Conservation (phyloP, 2,797 vertebrate genomes). For the Clarias pachynema region DNA sequence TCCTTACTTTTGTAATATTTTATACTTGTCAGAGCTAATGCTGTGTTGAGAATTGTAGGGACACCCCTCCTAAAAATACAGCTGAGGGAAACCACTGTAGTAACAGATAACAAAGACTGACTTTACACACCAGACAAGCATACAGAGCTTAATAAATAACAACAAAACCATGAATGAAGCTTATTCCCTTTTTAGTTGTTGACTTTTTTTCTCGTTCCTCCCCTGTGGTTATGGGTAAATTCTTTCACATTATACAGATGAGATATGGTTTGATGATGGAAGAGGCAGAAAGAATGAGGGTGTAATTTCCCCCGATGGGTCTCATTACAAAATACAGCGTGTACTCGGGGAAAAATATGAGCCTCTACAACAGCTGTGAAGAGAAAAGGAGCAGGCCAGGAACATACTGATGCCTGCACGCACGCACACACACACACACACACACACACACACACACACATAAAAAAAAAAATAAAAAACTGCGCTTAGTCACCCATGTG, state of each 20-base stretch:
- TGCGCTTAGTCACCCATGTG: constrained; percentile 18
- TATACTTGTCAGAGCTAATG: background rate
- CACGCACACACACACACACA: background rate
- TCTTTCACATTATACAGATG: constrained; percentile 7
- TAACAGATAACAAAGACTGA: background rate
- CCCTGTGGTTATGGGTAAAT: background rate
- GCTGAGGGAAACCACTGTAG: background rate
- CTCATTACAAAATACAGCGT: constrained; percentile 25
- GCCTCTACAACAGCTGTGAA: constrained; percentile 16
- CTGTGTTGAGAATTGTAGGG: background rate
- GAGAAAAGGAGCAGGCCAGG: background rate
- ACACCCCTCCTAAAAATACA: background rate
- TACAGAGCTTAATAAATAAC: background rate
- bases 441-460: constrained; percentile 23
- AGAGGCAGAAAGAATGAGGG: background rate
- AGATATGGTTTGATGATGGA: background rate
- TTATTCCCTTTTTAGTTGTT: background rate
- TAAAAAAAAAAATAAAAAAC: constrained; percentile 29
- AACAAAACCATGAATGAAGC: too few relatives aligned
- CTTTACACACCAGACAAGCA: background rate
- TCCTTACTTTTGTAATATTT: background rate
- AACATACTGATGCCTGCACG: background rate
- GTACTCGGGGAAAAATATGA: constrained; percentile 38
- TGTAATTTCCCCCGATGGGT: constrained; percentile 17
- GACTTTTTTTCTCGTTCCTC: background rate